These are phyloP conservation scores for Drosophila peninsularis DNA, from an alignment of 2,888 invertebrate species.

Conservation along the genomic window DNA sequence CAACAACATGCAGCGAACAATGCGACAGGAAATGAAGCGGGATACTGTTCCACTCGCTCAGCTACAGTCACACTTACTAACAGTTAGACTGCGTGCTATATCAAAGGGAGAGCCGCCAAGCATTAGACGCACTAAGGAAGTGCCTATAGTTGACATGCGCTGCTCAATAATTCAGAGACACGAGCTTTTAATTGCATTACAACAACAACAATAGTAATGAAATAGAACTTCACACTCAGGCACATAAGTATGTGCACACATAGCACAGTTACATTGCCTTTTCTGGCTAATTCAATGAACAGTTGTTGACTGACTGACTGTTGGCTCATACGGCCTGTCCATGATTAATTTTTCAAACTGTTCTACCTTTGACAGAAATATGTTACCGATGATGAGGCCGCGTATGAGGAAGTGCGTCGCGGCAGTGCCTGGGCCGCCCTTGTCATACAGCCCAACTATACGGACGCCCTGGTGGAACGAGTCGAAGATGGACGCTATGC, in stretches of 20 bases:
- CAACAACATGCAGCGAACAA: constrained; percentile 72
- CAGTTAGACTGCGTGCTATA: constrained; percentile 6
- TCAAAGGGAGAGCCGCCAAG: constrained; percentile 35
- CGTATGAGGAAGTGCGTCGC: constrained; percentile 88
- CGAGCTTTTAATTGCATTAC: constrained; percentile 63
- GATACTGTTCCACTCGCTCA: constrained; percentile 16
- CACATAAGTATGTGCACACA: constrained; percentile 1
- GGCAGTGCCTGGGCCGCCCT: constrained; percentile 92
- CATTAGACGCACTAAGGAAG: constrained; percentile 46
- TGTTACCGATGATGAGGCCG: constrained; percentile 87
- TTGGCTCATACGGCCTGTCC: too few species aligned
- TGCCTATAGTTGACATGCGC: constrained; percentile 45
- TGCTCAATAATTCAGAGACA: constrained; percentile 68
- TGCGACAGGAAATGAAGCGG: constrained; percentile 75
- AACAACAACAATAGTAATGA: constrained; percentile 20
- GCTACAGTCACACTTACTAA: constrained; percentile 8
- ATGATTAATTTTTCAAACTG: not conserved
- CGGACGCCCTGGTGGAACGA: constrained; percentile 87
- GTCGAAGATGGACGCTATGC: constrained; percentile 87
- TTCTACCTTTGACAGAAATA: constrained; percentile 83
- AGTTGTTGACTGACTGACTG: too few species aligned
- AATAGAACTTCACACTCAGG: constrained; percentile 16
- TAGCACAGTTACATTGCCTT: constrained; percentile 44
- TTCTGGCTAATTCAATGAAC: constrained; percentile 57
- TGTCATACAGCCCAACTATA: constrained; percentile 91